Evolutionary conservation across 2,888 invertebrate genomes (phyloP).

Genomic region (Diadegma fenestrale): DNA sequence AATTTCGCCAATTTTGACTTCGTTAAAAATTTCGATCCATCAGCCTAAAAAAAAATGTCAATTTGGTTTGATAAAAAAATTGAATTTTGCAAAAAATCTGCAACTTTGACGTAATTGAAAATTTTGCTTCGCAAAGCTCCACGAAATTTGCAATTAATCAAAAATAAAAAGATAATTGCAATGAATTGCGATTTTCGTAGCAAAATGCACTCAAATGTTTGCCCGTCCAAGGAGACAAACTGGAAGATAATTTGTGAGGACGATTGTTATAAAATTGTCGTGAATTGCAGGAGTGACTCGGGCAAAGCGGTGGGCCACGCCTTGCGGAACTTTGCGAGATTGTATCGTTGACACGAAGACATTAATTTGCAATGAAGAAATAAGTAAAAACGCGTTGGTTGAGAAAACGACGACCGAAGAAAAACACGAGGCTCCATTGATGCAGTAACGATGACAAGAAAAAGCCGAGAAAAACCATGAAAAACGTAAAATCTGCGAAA

Average conservation of each 20-base stretch:
- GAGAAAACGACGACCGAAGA: constrained; percentile 16
- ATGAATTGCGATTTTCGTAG: not conserved
- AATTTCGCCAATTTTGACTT: no score
- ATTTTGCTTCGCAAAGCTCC: no score
- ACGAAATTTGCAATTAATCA: not conserved
- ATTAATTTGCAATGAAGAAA: constrained; percentile 37
- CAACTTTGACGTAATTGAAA: no score
- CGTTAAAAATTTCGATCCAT: no score
- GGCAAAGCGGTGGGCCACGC: constrained; percentile 92
- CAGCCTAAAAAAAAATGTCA: no score
- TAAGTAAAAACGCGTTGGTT: not conserved
- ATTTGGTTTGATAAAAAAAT: no score
- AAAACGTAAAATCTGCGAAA: constrained; percentile 50
- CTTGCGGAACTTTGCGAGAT: constrained; percentile 93
- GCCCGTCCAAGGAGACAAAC: not conserved
- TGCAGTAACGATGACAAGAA: constrained; percentile 36
- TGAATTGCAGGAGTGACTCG: constrained; percentile 90
- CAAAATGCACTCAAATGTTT: not conserved
- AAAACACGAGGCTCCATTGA: constrained; percentile 56
- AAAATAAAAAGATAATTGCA: not conserved
- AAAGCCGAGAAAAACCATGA: not conserved
- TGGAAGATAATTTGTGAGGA: not conserved
- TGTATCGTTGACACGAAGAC: constrained; percentile 90
- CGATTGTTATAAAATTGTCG: constrained; percentile 64
- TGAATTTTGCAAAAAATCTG: no score